Percentiles rank a stretch among this genome's conserved stretches.
These are phyloP conservation scores for Halictus ligatus DNA, from an alignment of 2,888 invertebrate genomes.

Conservation along the genomic window DNA sequence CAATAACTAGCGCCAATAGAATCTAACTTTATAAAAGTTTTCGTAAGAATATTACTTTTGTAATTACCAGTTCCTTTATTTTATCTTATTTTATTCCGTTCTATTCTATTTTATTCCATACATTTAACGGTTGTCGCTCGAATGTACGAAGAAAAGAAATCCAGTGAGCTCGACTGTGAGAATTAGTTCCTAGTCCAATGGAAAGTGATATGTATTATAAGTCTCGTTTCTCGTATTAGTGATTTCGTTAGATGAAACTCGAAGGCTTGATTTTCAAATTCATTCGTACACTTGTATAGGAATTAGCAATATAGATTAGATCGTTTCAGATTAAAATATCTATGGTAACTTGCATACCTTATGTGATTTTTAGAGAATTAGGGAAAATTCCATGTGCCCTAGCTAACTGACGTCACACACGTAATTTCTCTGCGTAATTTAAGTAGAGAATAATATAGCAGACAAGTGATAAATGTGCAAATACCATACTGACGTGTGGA, in stretches of 20 bases:
- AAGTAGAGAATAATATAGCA: slow-evolving; percentile 68
- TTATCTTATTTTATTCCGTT: slow-evolving; percentile 52
- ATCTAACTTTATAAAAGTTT: slow-evolving; percentile 28
- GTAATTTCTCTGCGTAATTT: slow-evolving; percentile 76
- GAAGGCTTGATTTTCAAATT: slow-evolving; percentile 78
- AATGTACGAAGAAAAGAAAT: slow-evolving; percentile 38
- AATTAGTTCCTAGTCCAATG: slow-evolving; percentile 82
- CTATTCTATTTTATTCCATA: slow-evolving; percentile 31
- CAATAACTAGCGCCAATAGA: not conserved
- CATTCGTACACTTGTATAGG: slow-evolving; percentile 69
- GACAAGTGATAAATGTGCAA: slow-evolving; percentile 63
- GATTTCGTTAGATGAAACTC: slow-evolving; percentile 63
- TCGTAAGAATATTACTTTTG: slow-evolving; percentile 36
- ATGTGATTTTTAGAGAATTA: slow-evolving; percentile 81
- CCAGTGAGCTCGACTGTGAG: slow-evolving; percentile 60
- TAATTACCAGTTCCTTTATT: slow-evolving; percentile 60
- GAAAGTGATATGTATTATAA: slow-evolving; percentile 80
- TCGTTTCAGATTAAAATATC: slow-evolving; percentile 67
- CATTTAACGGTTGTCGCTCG: slow-evolving; percentile 37
- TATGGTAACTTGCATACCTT: slow-evolving; percentile 73
- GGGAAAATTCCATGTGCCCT: slow-evolving; percentile 77
- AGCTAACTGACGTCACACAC: slow-evolving; percentile 73
- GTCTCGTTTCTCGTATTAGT: slow-evolving; percentile 64
- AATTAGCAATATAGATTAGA: slow-evolving; percentile 68
- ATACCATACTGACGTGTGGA: slow-evolving; percentile 52